These are phyloP conservation scores for Enteromius fasciolatus DNA, from an alignment of 2,797 vertebrate species.

Conservation along the genomic window DNA sequence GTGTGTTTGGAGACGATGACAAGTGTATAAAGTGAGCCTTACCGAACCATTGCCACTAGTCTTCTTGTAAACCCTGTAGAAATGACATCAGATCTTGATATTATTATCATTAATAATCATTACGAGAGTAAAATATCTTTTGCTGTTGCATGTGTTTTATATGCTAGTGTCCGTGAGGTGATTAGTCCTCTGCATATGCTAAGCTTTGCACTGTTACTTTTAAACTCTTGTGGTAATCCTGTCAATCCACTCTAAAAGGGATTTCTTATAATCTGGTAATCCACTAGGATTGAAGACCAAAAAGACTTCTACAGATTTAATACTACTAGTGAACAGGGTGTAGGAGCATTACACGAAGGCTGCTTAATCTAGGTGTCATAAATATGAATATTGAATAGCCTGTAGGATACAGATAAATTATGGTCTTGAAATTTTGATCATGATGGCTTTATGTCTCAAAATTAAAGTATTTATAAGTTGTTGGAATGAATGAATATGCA, in stretches of 20 bases:
- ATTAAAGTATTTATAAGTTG: neutral
- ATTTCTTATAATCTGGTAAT: conserved; percentile 49
- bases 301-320: conserved; percentile 33
- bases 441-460: neutral
- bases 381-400: neutral
- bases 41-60: conserved; percentile 85
- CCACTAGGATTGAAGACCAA: conserved; percentile 24
- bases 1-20: neutral
- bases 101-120: neutral
- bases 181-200: conserved; percentile 35
- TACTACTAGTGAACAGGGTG: neutral
- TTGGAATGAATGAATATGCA: neutral
- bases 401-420: neutral
- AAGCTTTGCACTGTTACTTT: conserved; percentile 36
- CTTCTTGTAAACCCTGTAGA: conserved; percentile 89
- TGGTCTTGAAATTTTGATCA: neutral
- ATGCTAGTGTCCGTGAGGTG: conserved; percentile 9
- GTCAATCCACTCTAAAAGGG: conserved; percentile 49
- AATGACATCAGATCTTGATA: conserved; percentile 27
- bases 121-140: neutral
- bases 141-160: neutral
- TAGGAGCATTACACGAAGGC: neutral
- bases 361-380: conserved; percentile 6
- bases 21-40: conserved; percentile 66
- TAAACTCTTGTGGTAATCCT: conserved; percentile 38